Conservation (phyloP, 2,888 invertebrate genomes). For the Steinernema hermaphroditum region DNA sequence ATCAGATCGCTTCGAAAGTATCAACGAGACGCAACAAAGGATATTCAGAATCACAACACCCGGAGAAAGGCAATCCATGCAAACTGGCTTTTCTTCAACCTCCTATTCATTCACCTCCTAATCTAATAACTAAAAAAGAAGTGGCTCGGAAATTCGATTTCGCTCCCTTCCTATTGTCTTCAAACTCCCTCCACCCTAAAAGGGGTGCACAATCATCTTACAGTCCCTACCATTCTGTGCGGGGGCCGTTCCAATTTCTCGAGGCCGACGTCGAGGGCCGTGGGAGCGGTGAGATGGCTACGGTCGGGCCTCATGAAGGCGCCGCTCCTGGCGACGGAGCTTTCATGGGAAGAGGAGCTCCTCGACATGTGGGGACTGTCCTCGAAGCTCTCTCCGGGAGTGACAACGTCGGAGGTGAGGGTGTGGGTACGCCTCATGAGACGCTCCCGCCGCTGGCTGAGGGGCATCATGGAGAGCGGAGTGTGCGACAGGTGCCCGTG, state of each 20-base stretch:
- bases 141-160: no score
- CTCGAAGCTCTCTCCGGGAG: conserved; percentile 34
- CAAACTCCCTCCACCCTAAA: neutral
- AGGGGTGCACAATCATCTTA: neutral
- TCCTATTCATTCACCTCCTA: no score
- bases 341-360: conserved; percentile 31
- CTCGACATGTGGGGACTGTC: conserved; percentile 28
- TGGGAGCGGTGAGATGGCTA: conserved; percentile 49
- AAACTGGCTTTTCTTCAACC: no score
- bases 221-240: conserved; percentile 49
- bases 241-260: conserved; percentile 51
- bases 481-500: conserved; percentile 17
- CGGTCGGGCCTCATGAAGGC: conserved; percentile 38
- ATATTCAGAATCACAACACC: no score
- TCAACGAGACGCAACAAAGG: no score
- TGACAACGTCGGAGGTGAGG: conserved; percentile 41
- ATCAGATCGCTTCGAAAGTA: no score
- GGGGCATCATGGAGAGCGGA: conserved; percentile 23
- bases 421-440: conserved; percentile 55
- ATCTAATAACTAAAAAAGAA: no score
- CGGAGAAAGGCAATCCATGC: no score
- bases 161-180: neutral
- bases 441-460: conserved; percentile 42
- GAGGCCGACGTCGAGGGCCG: conserved; percentile 45
- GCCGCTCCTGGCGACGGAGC: conserved; percentile 33